These are phyloP conservation scores for Clitarchus hookeri DNA, from an alignment of 2,888 invertebrate genomes.

Conservation along the genomic window DNA sequence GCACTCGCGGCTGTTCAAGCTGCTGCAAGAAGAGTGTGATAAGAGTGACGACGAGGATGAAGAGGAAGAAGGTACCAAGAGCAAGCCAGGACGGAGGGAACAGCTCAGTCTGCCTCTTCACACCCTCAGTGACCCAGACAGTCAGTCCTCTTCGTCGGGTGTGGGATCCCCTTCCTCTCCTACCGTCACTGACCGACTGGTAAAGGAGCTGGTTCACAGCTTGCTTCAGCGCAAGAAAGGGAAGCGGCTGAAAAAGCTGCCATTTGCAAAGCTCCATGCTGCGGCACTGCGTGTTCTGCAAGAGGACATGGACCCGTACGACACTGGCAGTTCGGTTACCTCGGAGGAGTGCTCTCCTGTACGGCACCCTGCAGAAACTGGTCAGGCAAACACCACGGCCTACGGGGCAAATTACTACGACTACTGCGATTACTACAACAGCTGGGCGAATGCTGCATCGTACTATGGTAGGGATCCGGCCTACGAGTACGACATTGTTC, in stretches of 20 bases:
- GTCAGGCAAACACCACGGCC: conserved; percentile 51
- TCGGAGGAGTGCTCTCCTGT: conserved; percentile 51
- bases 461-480: conserved; percentile 46
- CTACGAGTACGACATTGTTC: conserved; percentile 57
- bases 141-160: conserved; percentile 58
- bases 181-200: conserved; percentile 59
- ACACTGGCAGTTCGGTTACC: conserved; percentile 51
- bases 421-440: conserved; percentile 60
- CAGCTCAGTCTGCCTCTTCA: conserved; percentile 59
- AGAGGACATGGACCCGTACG: conserved; percentile 60
- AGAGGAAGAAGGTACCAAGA: conserved; percentile 51
- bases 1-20: conserved; percentile 70
- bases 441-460: conserved; percentile 55
- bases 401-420: conserved; percentile 57
- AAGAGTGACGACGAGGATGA: conserved; percentile 47
- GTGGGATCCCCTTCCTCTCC: conserved; percentile 58
- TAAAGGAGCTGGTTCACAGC: conserved; percentile 64
- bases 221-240: conserved; percentile 61
- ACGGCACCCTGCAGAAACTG: conserved; percentile 32
- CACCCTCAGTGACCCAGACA: conserved; percentile 58
- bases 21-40: conserved; percentile 66
- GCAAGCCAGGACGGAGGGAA: conserved; percentile 54
- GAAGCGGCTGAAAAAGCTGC: conserved; percentile 58
- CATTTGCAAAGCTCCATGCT: conserved; percentile 63
- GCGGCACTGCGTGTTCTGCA: conserved; percentile 62